phyloP scores from a whole-genome alignment of 2,888 invertebrate genomes.

The Lepidonotus clava region DNA sequence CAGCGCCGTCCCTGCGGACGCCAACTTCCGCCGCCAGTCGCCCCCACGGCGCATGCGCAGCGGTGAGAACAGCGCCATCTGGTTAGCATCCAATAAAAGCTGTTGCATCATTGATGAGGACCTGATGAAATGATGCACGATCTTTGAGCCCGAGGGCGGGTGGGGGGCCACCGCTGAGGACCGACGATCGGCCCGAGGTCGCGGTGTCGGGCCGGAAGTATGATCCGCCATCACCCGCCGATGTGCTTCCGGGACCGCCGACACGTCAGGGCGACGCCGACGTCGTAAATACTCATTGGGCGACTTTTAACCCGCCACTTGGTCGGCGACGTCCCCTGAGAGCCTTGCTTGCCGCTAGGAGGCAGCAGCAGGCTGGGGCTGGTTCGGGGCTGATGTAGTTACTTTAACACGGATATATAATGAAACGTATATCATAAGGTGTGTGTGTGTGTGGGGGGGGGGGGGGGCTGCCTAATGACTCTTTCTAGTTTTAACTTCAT shows the following conservation, averaged over 20 bases:
- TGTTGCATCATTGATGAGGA: conserved; percentile 28
- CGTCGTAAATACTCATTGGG: conserved; percentile 35
- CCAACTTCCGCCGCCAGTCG: background rate
- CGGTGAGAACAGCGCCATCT: background rate
- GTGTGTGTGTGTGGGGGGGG: too few relatives aligned
- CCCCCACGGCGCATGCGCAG: background rate
- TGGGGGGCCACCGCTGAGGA: conserved; percentile 14
- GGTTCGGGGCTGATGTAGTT: background rate
- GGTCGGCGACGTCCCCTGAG: too few relatives aligned
- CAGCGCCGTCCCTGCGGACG: conserved; percentile 10
- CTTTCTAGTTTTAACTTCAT: too few relatives aligned
- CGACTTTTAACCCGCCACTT: conserved; percentile 19
- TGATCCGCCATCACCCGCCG: background rate
- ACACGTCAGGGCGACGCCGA: background rate
- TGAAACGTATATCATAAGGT: too few relatives aligned
- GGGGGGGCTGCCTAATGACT: too few relatives aligned
- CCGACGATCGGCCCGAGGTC: too few relatives aligned
- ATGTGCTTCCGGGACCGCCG: background rate
- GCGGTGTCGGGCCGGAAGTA: background rate
- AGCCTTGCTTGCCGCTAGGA: too few relatives aligned
- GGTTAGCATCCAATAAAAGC: conserved; percentile 30
- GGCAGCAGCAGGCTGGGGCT: too few relatives aligned
- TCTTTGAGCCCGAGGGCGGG: conserved; percentile 19
- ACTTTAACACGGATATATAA: too few relatives aligned
- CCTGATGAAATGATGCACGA: conserved; percentile 36